A percentile compares a stretch with the other conserved stretches of the same genome.
Conservation (phyloP, 2,888 invertebrate species). For the Ceriagrion tenellum region DNA sequence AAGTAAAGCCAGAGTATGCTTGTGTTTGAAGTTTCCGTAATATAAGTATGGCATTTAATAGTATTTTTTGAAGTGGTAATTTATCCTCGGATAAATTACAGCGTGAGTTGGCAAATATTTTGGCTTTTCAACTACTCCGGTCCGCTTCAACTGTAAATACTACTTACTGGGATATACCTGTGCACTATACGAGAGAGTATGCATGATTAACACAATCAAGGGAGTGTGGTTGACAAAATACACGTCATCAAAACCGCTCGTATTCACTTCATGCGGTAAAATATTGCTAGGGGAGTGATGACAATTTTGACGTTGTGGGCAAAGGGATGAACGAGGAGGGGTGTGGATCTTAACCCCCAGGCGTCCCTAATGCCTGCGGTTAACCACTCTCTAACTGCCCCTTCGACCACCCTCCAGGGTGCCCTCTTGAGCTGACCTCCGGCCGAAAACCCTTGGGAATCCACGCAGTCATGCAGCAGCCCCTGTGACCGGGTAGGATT, state of each 20-base stretch:
- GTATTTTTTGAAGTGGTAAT: too few relatives aligned
- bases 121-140: too few relatives aligned
- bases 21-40: too few relatives aligned
- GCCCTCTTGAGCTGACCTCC: conserved; percentile 4
- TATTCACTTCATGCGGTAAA: not conserved
- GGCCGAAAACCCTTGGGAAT: conserved; percentile 43
- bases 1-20: too few relatives aligned
- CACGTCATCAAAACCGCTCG: not conserved
- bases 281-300: not conserved
- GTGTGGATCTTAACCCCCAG: not conserved
- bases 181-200: too few relatives aligned
- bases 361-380: not conserved
- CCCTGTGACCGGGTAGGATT: conserved; percentile 10
- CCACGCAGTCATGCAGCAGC: conserved; percentile 42
- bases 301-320: not conserved
- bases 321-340: not conserved
- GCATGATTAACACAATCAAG: too few relatives aligned
- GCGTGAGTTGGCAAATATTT: too few relatives aligned
- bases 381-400: not conserved
- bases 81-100: too few relatives aligned
- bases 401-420: not conserved
- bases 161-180: too few relatives aligned
- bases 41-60: too few relatives aligned
- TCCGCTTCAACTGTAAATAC: too few relatives aligned
- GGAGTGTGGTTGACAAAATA: too few relatives aligned